Evolutionary conservation across 2,113 vertebrate species (phyloP).

Genomic region (Rhabdomys dilectus): DNA sequence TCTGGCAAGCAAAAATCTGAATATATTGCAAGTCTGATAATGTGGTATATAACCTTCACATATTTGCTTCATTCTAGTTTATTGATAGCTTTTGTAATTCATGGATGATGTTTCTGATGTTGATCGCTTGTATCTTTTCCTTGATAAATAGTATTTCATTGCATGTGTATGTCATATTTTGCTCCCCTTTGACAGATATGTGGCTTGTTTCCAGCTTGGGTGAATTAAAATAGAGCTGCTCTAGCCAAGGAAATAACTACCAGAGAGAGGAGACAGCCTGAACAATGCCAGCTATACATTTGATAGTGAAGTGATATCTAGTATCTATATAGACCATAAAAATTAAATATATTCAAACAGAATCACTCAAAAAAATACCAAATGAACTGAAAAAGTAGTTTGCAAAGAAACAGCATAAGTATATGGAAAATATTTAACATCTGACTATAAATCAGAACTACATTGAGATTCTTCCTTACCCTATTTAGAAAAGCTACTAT

Average conservation of each 20-base stretch:
- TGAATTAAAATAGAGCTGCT: background rate
- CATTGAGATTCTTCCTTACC: background rate
- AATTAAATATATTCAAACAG: background rate
- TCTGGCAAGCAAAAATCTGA: background rate
- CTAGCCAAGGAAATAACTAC: background rate
- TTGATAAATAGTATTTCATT: background rate
- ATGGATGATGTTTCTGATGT: background rate
- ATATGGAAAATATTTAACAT: background rate
- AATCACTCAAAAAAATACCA: background rate
- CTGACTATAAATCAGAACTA: background rate
- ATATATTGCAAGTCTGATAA: background rate
- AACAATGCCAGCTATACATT: background rate
- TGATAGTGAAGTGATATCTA: background rate
- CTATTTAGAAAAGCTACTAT: background rate
- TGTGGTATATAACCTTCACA: background rate
- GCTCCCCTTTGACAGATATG: background rate
- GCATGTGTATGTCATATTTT: background rate
- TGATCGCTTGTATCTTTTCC: background rate
- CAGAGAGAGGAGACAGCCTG: background rate
- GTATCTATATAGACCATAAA: background rate
- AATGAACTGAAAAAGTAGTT: background rate
- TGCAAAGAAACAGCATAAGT: background rate
- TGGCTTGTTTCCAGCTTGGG: background rate
- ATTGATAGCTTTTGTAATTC: constrained; percentile 22
- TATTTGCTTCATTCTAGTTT: constrained; percentile 14